phyloP scores from a whole-genome alignment of 35 echinoderm and acorn worm genomes.

The Strongylocentrotus purpuratus region DNA sequence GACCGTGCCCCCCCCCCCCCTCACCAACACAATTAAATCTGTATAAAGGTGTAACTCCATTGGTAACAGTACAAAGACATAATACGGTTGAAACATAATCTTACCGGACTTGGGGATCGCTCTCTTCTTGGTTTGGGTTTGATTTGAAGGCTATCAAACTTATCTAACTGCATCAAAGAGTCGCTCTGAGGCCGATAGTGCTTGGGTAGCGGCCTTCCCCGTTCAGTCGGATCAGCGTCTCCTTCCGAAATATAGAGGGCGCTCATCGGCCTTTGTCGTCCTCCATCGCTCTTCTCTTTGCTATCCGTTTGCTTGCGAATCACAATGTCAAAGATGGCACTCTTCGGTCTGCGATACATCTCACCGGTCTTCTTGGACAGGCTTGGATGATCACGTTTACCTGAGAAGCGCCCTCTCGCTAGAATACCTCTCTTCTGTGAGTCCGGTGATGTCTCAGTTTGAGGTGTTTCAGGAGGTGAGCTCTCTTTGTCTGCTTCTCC shows the following conservation, averaged over 20 bases:
- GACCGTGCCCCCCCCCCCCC: too few species aligned
- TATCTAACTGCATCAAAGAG: constrained; percentile 43
- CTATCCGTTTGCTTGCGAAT: neutral
- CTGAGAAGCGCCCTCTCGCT: constrained; percentile 21
- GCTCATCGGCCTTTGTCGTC: neutral
- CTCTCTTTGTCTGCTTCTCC: constrained; percentile 1
- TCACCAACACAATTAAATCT: too few species aligned
- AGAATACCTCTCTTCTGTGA: constrained; percentile 27
- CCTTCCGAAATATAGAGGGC: constrained; percentile 16
- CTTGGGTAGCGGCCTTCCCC: neutral
- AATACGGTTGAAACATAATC: neutral
- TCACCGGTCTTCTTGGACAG: constrained; percentile 41
- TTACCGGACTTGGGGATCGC: constrained; percentile 46
- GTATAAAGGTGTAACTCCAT: too few species aligned
- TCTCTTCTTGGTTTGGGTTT: constrained; percentile 32
- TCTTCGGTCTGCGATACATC: constrained; percentile 45
- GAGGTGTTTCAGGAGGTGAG: neutral
- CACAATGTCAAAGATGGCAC: neutral
- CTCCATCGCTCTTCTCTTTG: neutral
- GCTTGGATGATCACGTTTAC: constrained; percentile 45
- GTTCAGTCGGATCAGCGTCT: neutral
- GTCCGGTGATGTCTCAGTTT: neutral
- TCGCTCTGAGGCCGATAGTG: constrained; percentile 48
- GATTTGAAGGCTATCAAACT: constrained; percentile 46
- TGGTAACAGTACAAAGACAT: neutral